These are phyloP conservation scores for Fabriciana adippe DNA, from an alignment of 2,888 invertebrate genomes.

Conservation along the genomic window DNA sequence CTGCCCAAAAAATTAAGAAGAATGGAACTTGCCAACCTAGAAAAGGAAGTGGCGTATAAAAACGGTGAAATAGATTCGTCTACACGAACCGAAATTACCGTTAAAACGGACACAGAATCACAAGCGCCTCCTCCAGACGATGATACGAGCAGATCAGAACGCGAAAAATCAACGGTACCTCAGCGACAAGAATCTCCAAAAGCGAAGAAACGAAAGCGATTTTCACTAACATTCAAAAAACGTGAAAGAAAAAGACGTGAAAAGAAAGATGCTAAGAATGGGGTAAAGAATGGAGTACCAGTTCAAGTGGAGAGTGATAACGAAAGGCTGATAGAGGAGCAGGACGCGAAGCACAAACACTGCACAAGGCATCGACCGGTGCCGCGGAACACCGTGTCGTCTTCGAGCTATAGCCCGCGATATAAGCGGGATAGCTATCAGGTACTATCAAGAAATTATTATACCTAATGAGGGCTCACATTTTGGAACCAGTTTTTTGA, in stretches of 20 bases:
- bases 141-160: slow-evolving; percentile 74
- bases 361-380: slow-evolving; percentile 64
- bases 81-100: slow-evolving; percentile 66
- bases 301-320: slow-evolving; percentile 67
- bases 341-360: slow-evolving; percentile 64
- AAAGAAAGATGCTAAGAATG: slow-evolving; percentile 69
- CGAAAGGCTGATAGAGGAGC: slow-evolving; percentile 72
- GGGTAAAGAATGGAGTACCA: slow-evolving; percentile 59
- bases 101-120: slow-evolving; percentile 74
- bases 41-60: slow-evolving; percentile 76
- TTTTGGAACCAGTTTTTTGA: neutral
- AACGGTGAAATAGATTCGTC: slow-evolving; percentile 70
- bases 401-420: slow-evolving; percentile 76
- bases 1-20: slow-evolving; percentile 74
- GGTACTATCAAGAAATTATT: slow-evolving; percentile 52
- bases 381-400: slow-evolving; percentile 65
- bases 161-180: slow-evolving; percentile 68
- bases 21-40: slow-evolving; percentile 75
- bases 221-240: slow-evolving; percentile 75
- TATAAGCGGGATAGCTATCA: slow-evolving; percentile 81
- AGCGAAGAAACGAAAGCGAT: slow-evolving; percentile 74
- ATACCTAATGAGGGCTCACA: neutral
- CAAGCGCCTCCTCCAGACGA: slow-evolving; percentile 69
- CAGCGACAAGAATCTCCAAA: slow-evolving; percentile 73
- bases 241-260: slow-evolving; percentile 74